These are phyloP conservation scores for Allobates femoralis DNA, from an alignment of 2,797 vertebrate genomes.

Conservation along the genomic window DNA sequence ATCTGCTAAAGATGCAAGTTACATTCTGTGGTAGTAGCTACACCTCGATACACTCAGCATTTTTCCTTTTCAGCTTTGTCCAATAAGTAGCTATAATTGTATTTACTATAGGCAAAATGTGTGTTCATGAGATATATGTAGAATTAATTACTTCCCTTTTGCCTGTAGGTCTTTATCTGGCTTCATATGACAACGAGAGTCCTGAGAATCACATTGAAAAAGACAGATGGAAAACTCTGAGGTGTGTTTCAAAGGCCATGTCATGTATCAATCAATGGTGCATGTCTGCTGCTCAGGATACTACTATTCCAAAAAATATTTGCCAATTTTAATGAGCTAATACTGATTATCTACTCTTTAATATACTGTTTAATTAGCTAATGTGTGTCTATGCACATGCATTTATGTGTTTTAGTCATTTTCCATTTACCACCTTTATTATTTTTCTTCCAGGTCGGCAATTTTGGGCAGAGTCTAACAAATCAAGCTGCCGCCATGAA, in stretches of 20 bases:
- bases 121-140: neutral
- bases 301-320: neutral
- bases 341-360: no score
- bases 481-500: slow-evolving; percentile 38
- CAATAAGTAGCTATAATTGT: neutral
- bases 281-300: slow-evolving; percentile 39
- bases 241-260: slow-evolving; percentile 75
- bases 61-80: neutral
- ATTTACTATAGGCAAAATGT: neutral
- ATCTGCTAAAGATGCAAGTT: neutral
- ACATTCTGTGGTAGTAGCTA: neutral
- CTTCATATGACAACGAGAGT: slow-evolving; percentile 93
- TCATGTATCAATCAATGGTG: slow-evolving; percentile 37
- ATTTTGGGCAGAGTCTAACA: slow-evolving; percentile 86
- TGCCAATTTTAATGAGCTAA: neutral
- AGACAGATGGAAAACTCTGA: slow-evolving; percentile 95
- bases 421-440: slow-evolving; percentile 40
- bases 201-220: slow-evolving; percentile 95
- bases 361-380: no score
- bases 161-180: slow-evolving; percentile 87
- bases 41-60: neutral
- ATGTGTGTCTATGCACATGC: no score
- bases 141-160: slow-evolving; percentile 61
- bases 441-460: slow-evolving; percentile 79
- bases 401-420: no score